Conservation (phyloP, 1,140 invertebrate genomes). For the Trachymyrmex septentrionalis region DNA sequence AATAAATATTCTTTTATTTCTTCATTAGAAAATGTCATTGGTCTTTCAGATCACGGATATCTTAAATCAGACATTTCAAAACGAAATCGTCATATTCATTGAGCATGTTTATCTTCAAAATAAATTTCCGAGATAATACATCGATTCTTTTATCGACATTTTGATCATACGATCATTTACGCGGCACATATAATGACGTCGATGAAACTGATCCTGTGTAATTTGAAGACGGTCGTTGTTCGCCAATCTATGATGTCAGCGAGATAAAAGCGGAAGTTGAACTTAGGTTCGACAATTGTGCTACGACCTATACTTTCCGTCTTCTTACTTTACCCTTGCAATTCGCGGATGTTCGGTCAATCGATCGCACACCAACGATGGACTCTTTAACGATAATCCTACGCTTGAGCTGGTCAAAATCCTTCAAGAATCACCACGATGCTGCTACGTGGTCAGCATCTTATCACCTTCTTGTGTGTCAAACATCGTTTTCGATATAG, state of each 20-base stretch:
- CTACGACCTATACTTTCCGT: not conserved
- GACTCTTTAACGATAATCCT: slow-evolving; percentile 56
- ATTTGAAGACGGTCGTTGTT: not conserved
- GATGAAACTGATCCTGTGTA: slow-evolving; percentile 1
- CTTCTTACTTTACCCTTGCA: not conserved
- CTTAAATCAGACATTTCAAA: not conserved
- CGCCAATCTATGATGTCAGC: slow-evolving; percentile 18
- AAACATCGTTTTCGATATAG: not conserved
- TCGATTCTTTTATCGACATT: not conserved
- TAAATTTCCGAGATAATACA: not conserved
- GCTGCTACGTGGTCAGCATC: slow-evolving; percentile 52
- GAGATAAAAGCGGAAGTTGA: slow-evolving; percentile 20
- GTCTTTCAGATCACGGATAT: not conserved
- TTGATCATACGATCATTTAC: not conserved
- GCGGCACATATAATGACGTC: not conserved
- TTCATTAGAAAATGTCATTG: not conserved
- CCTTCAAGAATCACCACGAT: slow-evolving; percentile 29
- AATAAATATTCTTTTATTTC: not conserved
- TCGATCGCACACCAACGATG: slow-evolving; percentile 30
- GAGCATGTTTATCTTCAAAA: not conserved
- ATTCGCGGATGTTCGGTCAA: slow-evolving; percentile 36
- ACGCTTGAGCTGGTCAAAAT: slow-evolving; percentile 29
- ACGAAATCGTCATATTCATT: not conserved
- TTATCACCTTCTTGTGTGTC: slow-evolving; percentile 8
- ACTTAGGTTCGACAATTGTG: slow-evolving; percentile 38